Percentiles rank a stretch among this genome's conserved stretches.
Conservation (phyloP, 2,113 vertebrate species). For the Pampusana beccarii region DNA sequence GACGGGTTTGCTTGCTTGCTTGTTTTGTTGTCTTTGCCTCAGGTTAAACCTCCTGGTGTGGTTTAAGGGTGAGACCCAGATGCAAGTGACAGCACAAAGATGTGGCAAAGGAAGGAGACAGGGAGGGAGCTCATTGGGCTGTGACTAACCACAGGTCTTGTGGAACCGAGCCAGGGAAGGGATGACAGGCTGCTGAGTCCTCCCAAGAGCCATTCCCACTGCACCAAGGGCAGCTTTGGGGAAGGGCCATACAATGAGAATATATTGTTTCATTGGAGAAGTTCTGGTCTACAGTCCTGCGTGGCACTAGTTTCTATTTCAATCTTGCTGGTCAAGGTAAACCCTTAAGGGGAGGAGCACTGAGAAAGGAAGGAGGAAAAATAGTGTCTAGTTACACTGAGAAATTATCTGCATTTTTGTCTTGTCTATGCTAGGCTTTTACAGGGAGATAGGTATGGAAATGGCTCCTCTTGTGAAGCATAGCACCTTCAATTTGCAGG, state of each 20-base stretch:
- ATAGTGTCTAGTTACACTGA: neutral
- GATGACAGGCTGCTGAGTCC: constrained; percentile 39
- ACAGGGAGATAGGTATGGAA: neutral
- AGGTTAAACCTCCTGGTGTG: constrained; percentile 36
- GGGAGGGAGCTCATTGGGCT: neutral
- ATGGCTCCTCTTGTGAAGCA: neutral
- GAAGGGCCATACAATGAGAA: neutral
- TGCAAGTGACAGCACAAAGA: constrained; percentile 21
- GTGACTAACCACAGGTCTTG: constrained; percentile 11
- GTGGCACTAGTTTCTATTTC: neutral
- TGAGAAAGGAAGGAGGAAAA: neutral
- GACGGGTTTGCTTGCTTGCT: constrained; percentile 39
- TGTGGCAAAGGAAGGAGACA: constrained; percentile 32
- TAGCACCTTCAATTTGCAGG: neutral
- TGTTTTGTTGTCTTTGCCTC: constrained; percentile 21
- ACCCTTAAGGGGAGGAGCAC: neutral
- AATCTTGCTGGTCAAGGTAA: neutral
- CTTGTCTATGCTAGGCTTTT: neutral
- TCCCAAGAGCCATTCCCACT: neutral
- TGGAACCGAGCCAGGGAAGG: constrained; percentile 21
- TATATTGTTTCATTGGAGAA: neutral
- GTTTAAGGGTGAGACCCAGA: constrained; percentile 46
- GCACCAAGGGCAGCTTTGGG: neutral
- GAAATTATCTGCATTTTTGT: neutral
- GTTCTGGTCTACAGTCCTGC: neutral